These are phyloP conservation scores for Bibio marci DNA, from an alignment of 2,888 invertebrate species.

Conservation along the genomic window DNA sequence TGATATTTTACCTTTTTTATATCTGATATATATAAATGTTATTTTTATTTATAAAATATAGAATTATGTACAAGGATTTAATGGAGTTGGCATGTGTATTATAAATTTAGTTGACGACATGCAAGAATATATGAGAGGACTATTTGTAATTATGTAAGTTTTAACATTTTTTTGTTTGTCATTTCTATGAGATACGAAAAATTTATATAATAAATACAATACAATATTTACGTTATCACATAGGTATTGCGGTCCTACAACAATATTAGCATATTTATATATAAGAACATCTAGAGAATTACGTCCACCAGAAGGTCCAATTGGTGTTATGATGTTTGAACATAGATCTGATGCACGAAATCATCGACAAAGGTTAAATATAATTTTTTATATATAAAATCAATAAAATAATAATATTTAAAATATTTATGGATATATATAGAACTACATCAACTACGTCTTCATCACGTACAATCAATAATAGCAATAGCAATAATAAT, in stretches of 20 bases:
- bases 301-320: conserved; percentile 34
- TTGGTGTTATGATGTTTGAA: conserved; percentile 38
- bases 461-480: neutral
- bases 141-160: conserved; percentile 46
- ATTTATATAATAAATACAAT: neutral
- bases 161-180: conserved; percentile 1
- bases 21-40: too few species aligned
- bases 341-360: conserved; percentile 27
- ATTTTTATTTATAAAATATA: too few species aligned
- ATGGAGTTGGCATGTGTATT: conserved; percentile 42
- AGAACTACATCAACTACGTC: conserved; percentile 1
- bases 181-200: neutral
- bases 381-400: neutral
- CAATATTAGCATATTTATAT: conserved; percentile 44
- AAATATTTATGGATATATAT: too few species aligned
- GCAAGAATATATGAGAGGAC: conserved; percentile 45
- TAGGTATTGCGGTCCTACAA: conserved; percentile 27
- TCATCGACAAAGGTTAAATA: conserved; percentile 21
- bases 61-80: conserved; percentile 17
- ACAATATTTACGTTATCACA: conserved; percentile 1
- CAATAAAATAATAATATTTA: too few species aligned
- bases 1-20: too few species aligned
- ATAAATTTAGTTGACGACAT: conserved; percentile 47
- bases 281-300: conserved; percentile 46
- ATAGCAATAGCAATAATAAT: too few species aligned